Conservation (phyloP, 2,113 vertebrate genomes). For the Ellobius talpinus region DNA sequence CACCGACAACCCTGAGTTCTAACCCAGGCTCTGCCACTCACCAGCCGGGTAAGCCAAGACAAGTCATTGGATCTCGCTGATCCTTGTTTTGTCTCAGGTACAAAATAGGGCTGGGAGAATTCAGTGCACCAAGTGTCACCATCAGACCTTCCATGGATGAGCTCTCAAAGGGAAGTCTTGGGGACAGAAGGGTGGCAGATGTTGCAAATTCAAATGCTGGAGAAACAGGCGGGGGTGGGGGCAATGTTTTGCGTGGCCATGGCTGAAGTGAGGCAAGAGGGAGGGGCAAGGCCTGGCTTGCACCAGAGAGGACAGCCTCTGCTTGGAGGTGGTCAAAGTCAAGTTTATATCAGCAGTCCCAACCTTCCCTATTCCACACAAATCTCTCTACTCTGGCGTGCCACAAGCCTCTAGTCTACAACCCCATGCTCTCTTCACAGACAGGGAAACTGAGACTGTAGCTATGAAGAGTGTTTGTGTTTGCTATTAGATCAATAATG, state of each 20-base stretch:
- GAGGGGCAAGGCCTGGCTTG: not conserved
- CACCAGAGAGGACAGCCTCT: not conserved
- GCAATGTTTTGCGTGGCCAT: accelerated
- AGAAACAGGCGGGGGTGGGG: accelerated
- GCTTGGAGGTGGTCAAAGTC: accelerated
- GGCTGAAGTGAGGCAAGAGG: not conserved
- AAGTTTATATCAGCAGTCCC: accelerated
- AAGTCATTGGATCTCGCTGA: not conserved
- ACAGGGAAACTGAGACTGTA: not conserved
- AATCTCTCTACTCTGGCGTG: not conserved
- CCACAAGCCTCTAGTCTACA: accelerated
- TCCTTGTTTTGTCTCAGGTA: not conserved
- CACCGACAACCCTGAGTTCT: not conserved
- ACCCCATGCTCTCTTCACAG: not conserved
- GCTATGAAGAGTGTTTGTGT: not conserved
- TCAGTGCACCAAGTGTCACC: no score
- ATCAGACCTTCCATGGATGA: accelerated
- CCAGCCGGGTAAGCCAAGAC: no score
- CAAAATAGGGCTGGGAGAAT: not conserved
- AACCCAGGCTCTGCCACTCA: not conserved
- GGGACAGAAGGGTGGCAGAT: no score
- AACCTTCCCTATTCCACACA: not conserved
- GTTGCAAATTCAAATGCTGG: not conserved
- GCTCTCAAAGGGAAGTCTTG: not conserved
- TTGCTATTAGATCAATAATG: not conserved